phyloP scores from a whole-genome alignment of 2,888 invertebrate species.

The Automeris io region DNA sequence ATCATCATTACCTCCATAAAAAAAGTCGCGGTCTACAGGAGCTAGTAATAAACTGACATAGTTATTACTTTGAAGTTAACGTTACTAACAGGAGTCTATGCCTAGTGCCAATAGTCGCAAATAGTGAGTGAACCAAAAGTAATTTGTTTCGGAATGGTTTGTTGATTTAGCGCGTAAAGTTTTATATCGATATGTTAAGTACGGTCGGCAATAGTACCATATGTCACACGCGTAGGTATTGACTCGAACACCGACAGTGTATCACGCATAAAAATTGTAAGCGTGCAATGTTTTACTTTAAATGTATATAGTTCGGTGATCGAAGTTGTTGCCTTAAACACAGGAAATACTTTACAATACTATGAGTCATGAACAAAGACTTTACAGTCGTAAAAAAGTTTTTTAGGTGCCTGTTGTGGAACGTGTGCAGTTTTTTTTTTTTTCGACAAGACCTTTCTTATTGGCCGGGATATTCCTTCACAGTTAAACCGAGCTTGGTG shows the following conservation, averaged over 20 bases:
- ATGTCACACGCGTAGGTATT: constrained; percentile 17
- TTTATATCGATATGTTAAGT: constrained; percentile 25
- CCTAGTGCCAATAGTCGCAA: constrained; percentile 13
- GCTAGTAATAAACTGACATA: too few species aligned
- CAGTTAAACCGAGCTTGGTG: too few species aligned
- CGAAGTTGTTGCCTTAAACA: constrained; percentile 19
- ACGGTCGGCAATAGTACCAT: constrained; percentile 23
- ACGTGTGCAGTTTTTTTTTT: too few species aligned
- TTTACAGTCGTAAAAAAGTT: too few species aligned
- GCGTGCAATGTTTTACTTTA: constrained; percentile 1
- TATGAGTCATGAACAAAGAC: too few species aligned
- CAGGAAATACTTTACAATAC: too few species aligned
- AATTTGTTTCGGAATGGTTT: constrained; percentile 21
- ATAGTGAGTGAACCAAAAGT: constrained; percentile 11
- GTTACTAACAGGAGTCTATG: constrained; percentile 19
- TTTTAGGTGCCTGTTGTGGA: too few species aligned
- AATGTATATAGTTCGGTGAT: constrained; percentile 13
- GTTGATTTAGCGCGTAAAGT: constrained; percentile 20
- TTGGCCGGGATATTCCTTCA: too few species aligned
- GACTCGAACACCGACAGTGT: constrained; percentile 4
- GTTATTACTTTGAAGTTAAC: constrained; percentile 11
- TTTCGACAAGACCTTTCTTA: too few species aligned
- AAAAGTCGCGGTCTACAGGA: too few species aligned
- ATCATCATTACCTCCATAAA: too few species aligned
- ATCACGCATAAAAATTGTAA: constrained; percentile 1